These are phyloP conservation scores for Stenotaenia linearis DNA, from an alignment of 2,888 invertebrate genomes.

Conservation along the genomic window DNA sequence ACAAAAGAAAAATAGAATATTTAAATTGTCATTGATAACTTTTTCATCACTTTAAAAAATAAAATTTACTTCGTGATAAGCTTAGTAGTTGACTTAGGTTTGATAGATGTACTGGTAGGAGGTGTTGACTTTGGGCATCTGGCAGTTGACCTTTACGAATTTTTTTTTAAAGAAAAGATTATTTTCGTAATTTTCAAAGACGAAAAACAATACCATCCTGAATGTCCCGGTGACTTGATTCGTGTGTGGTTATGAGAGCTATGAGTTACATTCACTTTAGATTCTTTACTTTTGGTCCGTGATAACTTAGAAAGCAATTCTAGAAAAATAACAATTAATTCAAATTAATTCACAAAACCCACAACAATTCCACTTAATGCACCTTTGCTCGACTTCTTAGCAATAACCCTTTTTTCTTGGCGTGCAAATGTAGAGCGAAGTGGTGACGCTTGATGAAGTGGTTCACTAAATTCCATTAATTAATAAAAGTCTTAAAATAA, in stretches of 20 bases:
- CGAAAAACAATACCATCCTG: constrained; percentile 2
- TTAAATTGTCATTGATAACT: too few species aligned
- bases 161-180: neutral
- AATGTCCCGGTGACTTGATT: neutral
- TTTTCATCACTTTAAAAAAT: too few species aligned
- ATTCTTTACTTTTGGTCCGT: neutral
- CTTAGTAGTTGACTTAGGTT: neutral
- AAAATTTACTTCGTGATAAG: neutral
- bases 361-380: too few species aligned
- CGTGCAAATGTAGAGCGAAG: neutral
- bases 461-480: neutral
- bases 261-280: neutral
- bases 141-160: neutral
- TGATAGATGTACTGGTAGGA: neutral
- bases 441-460: neutral
- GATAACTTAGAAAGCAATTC: neutral
- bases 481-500: neutral
- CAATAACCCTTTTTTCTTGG: neutral
- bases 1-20: too few species aligned
- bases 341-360: neutral
- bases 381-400: neutral
- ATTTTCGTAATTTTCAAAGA: too few species aligned
- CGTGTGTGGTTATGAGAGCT: neutral
- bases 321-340: neutral
- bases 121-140: neutral